Evolutionary conservation across 2,113 vertebrate species (phyloP).

Genomic region (Seriola dumerili): DNA sequence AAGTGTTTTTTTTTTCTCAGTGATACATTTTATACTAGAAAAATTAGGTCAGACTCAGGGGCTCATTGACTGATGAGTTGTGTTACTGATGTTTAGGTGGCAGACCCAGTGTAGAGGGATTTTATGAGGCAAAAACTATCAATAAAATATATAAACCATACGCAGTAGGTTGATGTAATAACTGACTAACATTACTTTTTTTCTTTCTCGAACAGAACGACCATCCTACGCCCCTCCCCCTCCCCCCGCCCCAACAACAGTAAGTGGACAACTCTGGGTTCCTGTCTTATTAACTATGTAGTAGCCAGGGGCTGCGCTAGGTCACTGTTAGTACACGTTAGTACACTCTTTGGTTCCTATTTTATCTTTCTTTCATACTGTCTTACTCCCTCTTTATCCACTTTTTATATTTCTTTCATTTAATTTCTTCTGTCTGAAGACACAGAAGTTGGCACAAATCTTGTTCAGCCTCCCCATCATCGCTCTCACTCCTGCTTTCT

Average conservation of each 20-base stretch:
- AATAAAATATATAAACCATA: neutral
- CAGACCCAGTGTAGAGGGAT: too few species aligned
- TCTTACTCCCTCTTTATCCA: slow-evolving; percentile 17
- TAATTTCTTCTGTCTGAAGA: slow-evolving; percentile 24
- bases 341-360: neutral
- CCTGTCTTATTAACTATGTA: neutral
- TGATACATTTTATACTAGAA: too few species aligned
- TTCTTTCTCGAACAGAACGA: slow-evolving; percentile 87
- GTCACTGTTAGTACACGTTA: neutral
- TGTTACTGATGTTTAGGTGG: too few species aligned
- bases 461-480: slow-evolving; percentile 39
- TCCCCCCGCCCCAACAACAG: slow-evolving; percentile 95
- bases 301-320: neutral
- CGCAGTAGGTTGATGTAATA: neutral
- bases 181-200: neutral
- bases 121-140: neutral
- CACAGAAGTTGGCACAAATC: slow-evolving; percentile 4
- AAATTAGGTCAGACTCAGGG: too few species aligned
- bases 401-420: slow-evolving; percentile 2
- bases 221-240: slow-evolving; percentile 98
- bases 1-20: too few species aligned
- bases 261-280: slow-evolving; percentile 86
- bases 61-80: too few species aligned
- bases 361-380: slow-evolving; percentile 11
- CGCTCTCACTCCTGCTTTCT: slow-evolving; percentile 53